phyloP scores from a whole-genome alignment of 1,140 invertebrate genomes.

The Apis cerana region DNA sequence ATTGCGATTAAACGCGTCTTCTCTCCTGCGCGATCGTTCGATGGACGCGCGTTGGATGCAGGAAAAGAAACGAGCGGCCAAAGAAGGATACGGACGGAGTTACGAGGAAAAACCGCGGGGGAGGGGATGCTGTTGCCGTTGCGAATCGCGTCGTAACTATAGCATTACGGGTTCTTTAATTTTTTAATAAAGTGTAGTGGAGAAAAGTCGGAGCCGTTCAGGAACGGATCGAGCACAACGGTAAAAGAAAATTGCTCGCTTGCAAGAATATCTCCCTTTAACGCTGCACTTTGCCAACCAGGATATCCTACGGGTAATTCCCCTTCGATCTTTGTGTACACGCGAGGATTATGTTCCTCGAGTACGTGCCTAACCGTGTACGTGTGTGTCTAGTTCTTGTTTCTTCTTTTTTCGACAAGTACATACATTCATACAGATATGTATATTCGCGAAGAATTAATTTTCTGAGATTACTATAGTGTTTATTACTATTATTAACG shows the following conservation, averaged over 20 bases:
- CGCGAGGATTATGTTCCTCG: slow-evolving; percentile 6
- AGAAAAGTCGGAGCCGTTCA: slow-evolving; percentile 14
- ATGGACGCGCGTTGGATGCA: no score
- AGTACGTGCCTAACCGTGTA: neutral
- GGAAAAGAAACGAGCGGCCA: neutral
- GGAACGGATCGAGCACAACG: neutral
- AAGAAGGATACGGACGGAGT: neutral
- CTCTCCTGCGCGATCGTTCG: no score
- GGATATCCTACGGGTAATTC: slow-evolving; percentile 27
- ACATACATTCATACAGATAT: no score
- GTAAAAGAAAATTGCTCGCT: slow-evolving; percentile 32
- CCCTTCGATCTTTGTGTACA: slow-evolving; percentile 6
- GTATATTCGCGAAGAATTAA: no score
- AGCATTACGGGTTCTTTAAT: slow-evolving; percentile 33
- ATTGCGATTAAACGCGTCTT: slow-evolving; percentile 10
- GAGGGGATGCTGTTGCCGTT: slow-evolving; percentile 1
- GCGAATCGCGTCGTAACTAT: slow-evolving; percentile 39
- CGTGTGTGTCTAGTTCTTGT: neutral
- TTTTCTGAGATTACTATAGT: no score
- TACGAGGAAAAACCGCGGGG: neutral
- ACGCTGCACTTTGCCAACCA: slow-evolving; percentile 32
- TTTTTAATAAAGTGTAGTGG: slow-evolving; percentile 35
- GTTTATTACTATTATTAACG: no score
- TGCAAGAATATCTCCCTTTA: slow-evolving; percentile 29
- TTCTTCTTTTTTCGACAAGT: neutral